Conservation (phyloP, 2,797 vertebrate species). For the Antrozous pallidus region DNA sequence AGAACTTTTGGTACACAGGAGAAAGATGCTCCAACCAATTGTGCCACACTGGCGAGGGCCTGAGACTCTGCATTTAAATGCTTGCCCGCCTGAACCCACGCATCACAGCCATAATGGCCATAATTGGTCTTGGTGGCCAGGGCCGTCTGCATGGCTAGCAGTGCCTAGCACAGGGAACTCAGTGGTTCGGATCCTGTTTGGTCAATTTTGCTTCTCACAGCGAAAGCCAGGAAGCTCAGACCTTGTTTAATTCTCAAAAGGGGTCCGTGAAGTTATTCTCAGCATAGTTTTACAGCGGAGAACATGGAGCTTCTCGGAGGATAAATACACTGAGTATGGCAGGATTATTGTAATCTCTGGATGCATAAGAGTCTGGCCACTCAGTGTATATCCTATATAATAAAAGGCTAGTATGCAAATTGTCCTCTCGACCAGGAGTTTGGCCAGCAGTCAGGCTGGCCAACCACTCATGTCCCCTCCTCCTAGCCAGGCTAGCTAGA, state of each 20-base stretch:
- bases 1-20: no score
- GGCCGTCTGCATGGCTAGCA: background rate
- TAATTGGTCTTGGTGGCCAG: background rate
- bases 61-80: background rate
- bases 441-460: no score
- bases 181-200: background rate
- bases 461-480: no score
- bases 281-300: background rate
- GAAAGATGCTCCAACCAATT: no score
- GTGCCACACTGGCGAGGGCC: no score
- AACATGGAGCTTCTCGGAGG: background rate
- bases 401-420: no score
- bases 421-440: no score
- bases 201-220: background rate
- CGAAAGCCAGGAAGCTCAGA: background rate
- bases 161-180: background rate
- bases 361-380: no score
- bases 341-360: no score
- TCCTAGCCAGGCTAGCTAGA: no score
- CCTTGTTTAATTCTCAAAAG: background rate
- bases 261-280: background rate
- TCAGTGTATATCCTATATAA: no score
- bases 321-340: no score
- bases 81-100: background rate
- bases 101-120: accelerated